Evolutionary conservation across 2,888 invertebrate genomes (phyloP), one percentile per base, ranked within the genome.

Genomic region (Brassicogethes aeneus): DNA sequence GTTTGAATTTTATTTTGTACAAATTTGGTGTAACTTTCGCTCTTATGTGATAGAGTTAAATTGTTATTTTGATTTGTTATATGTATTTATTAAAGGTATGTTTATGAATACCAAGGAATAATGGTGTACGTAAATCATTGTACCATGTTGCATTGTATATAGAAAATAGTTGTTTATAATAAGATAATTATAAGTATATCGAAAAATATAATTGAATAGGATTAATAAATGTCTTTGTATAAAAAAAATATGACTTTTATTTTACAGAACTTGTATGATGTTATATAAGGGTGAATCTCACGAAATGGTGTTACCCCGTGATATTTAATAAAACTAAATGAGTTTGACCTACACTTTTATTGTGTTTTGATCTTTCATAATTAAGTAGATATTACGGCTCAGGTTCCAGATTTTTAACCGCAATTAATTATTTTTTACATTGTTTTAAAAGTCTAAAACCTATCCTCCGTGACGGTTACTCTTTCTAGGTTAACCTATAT

Each of bases 151-250:
- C 64, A 65, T 65, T 68, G 68, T 68, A 68, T 52, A 68, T 68
- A 66, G 64, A 60, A n/a, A 57, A 67, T 68, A 68, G 65, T 68
- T 67, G 67, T 67, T 68, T 67, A 68, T 67, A 65, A 61, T 65
- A 64, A 65, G 62, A 64, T 65, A 63, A 66, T 67, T 62, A 65
- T 64, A 66, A 63, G 61, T 62, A 61, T 66, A 66, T 64, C 65
- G 64, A 65, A 64, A 67, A 61, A 60, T 65, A 64, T 63, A 64
- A 59, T 64, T n/a, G n/a, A n/a, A n/a, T n/a, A n/a, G n/a, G 54
- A 60, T 54, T 57, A 66, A 66, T 68, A 66, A 69, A 69, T 68
- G 68, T 69, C 65, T 69, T 69, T 69, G 66, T 68, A 68, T 65
- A 65, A 52, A 47, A 55, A 41, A 44, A n/a, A n/a, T n/a, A 39